Conservation (phyloP, 2,797 vertebrate genomes). For the Acipenser transmontanus region DNA sequence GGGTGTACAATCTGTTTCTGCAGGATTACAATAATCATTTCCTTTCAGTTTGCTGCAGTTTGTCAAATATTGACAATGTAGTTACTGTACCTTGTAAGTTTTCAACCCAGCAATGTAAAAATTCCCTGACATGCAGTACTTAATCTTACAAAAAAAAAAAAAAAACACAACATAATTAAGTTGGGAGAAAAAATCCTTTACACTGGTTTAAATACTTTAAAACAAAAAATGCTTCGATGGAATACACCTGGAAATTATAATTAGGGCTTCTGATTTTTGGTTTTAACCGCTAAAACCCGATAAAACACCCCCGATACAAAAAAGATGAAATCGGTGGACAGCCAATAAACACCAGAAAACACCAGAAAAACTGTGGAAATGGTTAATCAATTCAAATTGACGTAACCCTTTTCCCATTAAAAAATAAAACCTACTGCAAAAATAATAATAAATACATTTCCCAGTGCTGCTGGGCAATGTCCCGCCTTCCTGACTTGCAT, state of each 20-base stretch:
- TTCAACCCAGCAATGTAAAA: conserved; percentile 6
- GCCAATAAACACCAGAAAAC: no score
- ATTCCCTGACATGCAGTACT: conserved; percentile 32
- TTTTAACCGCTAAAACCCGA: no score
- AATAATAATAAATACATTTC: no score
- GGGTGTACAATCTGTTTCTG: conserved; percentile 32
- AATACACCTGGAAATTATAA: not conserved
- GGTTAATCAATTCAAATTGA: no score
- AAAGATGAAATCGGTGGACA: no score
- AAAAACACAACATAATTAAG: not conserved
- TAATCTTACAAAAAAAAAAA: conserved; percentile 24
- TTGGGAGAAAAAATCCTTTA: not conserved
- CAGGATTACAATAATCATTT: conserved; percentile 26
- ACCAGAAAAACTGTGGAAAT: no score
- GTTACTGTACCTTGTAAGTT: conserved; percentile 17
- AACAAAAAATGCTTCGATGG: not conserved
- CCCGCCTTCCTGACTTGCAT: no score
- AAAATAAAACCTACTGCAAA: no score
- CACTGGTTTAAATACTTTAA: not conserved
- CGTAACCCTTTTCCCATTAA: no score
- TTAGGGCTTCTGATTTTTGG: no score
- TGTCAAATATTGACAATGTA: conserved; percentile 65
- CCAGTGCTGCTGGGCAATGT: no score
- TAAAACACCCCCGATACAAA: no score
- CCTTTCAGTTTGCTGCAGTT: conserved; percentile 25